Conservation (phyloP, 2,797 vertebrate species). For the Anguilla obscura region DNA sequence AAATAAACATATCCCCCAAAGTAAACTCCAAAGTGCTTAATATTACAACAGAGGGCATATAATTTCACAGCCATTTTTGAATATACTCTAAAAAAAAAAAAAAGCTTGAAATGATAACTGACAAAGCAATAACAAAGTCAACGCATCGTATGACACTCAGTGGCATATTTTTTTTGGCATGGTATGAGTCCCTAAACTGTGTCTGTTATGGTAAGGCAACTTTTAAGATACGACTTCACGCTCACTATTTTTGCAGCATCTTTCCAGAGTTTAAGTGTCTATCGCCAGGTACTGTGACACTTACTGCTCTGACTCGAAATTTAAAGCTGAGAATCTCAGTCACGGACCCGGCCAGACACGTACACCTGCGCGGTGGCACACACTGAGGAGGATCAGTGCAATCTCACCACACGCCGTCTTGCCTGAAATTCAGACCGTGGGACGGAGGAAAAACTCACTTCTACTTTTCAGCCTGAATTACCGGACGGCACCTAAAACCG, state of each 20-base stretch:
- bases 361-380: background rate
- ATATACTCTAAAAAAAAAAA: background rate
- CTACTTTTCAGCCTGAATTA: background rate
- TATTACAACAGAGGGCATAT: background rate
- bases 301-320: background rate
- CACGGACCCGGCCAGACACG: background rate
- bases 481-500: background rate
- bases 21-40: background rate
- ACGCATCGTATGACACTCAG: background rate
- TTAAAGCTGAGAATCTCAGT: constrained; percentile 1
- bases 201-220: constrained; percentile 23
- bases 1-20: constrained; percentile 5
- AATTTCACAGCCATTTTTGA: constrained; percentile 18
- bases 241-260: constrained; percentile 7
- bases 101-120: constrained; percentile 6
- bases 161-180: constrained; percentile 9
- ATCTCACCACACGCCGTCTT: background rate
- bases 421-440: background rate
- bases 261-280: background rate
- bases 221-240: background rate
- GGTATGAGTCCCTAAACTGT: constrained; percentile 10
- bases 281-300: background rate
- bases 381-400: background rate
- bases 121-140: background rate
- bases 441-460: background rate